Evolutionary conservation across 2,113 vertebrate genomes (phyloP), one percentile per base, ranked within the genome.

Genomic region (Bambusicola thoracicus): DNA sequence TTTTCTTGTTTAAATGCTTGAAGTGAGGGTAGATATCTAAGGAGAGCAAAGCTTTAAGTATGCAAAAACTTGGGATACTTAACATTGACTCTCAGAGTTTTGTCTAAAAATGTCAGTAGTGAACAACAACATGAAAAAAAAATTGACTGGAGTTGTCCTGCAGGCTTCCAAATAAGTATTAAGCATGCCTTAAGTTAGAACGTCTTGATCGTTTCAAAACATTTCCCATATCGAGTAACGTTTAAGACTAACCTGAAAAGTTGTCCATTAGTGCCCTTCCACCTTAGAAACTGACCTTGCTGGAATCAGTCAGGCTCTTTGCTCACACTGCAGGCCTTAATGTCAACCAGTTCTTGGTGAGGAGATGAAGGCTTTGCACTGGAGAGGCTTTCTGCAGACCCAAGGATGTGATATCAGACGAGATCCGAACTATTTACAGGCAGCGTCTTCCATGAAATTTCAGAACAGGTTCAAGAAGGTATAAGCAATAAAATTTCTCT

Each of bases 41-140:
- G 6, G 4, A 87, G 44, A 84, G 40, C 30, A 76, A 81, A 69
- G 16, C 8, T 86, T 41, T 89, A 65, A 62, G n/a, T 68, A 66
- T 68, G 24, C 36, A 81, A 87, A 92, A 77, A 11, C 67, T 15
- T 62, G 30, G 34, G 12, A 29, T 8, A 78, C 91, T 94, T 81
- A 74, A 94, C 93, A 97, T 41, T 36, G 44, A 81, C 22, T 29
- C 95, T 95, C 88, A 76, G 29, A 87, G 70, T 84, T 83, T 40
- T 84, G 20, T 77, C 43, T 58, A 72, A 81, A 96, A 87, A 74
- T 21, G 59, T 16, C 49, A 72, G 79, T 81, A 95, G 92, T 86
- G 40, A 94, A 72, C 91, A 77, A 88, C 85, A 90, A 90, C 9
- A 88, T 29, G 14, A 29, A 53, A 53, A 90, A 95, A 56, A 77